These are phyloP conservation scores for Sebastes schlegelii DNA, from an alignment of 2,113 vertebrate genomes.

Conservation along the genomic window DNA sequence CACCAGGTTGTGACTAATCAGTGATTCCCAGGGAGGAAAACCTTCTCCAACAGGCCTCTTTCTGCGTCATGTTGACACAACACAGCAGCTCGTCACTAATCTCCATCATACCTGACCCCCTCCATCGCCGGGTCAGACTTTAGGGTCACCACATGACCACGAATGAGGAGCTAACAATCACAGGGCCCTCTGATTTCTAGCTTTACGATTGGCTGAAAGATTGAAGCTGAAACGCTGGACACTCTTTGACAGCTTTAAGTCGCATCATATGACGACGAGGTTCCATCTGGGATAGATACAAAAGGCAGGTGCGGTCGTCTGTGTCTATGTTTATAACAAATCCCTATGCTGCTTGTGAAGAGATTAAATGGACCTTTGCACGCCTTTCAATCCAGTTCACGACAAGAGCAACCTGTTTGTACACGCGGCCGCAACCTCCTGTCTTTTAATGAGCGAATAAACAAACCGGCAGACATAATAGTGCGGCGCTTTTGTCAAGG, in stretches of 20 bases:
- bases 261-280: slow-evolving; percentile 42
- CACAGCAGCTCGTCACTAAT: slow-evolving; percentile 69
- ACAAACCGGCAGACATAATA: slow-evolving; percentile 75
- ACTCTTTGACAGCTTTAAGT: slow-evolving; percentile 34
- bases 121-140: slow-evolving; percentile 47
- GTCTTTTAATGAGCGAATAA: slow-evolving; percentile 72
- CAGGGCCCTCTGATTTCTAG: slow-evolving; percentile 25
- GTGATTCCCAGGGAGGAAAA: slow-evolving; percentile 35
- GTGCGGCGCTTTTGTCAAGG: slow-evolving; percentile 60
- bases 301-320: slow-evolving; percentile 49
- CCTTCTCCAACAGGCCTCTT: slow-evolving; percentile 22
- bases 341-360: slow-evolving; percentile 24
- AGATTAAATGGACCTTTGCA: slow-evolving; percentile 36
- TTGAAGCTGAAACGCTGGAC: neutral
- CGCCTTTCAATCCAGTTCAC: slow-evolving; percentile 27
- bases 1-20: slow-evolving; percentile 32
- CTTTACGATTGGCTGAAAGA: slow-evolving; percentile 20
- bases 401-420: slow-evolving; percentile 53
- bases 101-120: slow-evolving; percentile 68
- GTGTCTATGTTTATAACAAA: slow-evolving; percentile 22
- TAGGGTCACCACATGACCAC: slow-evolving; percentile 67
- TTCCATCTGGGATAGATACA: slow-evolving; percentile 4
- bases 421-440: slow-evolving; percentile 52
- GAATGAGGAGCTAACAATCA: slow-evolving; percentile 51
- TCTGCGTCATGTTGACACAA: slow-evolving; percentile 76